Percentiles rank a stretch among this genome's conserved stretches.
These are phyloP conservation scores for Sternarchorhynchus goeldii DNA, from an alignment of 2,797 vertebrate species.

Conservation along the genomic window DNA sequence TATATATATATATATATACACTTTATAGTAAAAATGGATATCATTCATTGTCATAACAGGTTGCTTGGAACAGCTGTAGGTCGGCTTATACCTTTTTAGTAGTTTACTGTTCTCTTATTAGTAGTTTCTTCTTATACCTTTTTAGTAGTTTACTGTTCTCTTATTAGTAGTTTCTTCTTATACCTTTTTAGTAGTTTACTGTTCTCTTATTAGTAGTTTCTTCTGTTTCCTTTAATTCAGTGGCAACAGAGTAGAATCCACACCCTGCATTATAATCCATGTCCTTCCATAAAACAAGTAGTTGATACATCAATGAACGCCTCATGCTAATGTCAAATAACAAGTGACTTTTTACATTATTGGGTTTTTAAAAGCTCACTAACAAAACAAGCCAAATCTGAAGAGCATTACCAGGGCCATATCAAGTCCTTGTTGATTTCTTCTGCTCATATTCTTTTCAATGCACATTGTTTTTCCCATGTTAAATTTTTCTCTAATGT, in stretches of 20 bases:
- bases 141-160: too few relatives aligned
- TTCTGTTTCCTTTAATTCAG: constrained; percentile 28
- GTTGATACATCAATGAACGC: constrained; percentile 34
- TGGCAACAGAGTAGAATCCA: constrained; percentile 24
- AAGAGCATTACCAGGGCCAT: not conserved
- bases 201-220: not conserved
- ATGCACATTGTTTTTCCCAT: constrained; percentile 58
- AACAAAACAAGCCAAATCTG: not conserved
- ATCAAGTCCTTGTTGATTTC: not conserved
- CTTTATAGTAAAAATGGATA: not conserved
- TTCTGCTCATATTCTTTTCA: constrained; percentile 44
- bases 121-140: not conserved
- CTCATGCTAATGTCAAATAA: constrained; percentile 13
- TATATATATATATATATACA: not conserved
- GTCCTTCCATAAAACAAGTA: constrained; percentile 20
- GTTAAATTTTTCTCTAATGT: constrained; percentile 47
- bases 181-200: too few relatives aligned
- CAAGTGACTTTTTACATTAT: constrained; percentile 18
- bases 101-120: constrained; percentile 12
- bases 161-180: not conserved
- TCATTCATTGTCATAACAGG: constrained; percentile 24
- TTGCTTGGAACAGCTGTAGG: constrained; percentile 17
- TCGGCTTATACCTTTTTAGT: constrained; percentile 24
- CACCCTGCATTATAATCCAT: constrained; percentile 23
- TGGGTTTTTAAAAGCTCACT: not conserved